These are phyloP conservation scores for Lagodon rhomboides DNA, from an alignment of 2,797 vertebrate species.

Conservation along the genomic window DNA sequence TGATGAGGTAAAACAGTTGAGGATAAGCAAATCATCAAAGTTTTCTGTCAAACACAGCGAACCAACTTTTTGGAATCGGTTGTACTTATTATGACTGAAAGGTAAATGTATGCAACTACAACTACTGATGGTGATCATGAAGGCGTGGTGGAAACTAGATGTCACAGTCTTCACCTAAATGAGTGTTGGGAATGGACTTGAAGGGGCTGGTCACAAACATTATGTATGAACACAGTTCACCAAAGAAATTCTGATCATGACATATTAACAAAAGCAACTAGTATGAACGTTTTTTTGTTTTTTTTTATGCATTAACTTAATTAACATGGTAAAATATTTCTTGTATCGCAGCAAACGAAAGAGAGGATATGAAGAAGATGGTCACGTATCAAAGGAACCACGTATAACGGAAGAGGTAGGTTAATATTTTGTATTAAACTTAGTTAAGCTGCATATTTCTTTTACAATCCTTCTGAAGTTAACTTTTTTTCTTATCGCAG, in stretches of 20 bases:
- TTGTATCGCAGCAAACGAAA: conserved; percentile 90
- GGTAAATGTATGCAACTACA: conserved; percentile 39
- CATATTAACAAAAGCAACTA: neutral
- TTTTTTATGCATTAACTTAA: neutral
- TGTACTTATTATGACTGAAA: neutral
- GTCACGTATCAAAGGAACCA: conserved; percentile 88
- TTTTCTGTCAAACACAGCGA: no score
- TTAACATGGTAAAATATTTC: neutral
- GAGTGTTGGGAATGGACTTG: conserved; percentile 41
- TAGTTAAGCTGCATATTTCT: neutral
- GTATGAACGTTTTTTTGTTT: neutral
- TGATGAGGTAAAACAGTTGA: no score
- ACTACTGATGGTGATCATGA: conserved; percentile 55
- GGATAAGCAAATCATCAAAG: no score
- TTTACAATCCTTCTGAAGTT: neutral
- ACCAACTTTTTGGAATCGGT: no score
- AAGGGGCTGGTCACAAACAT: conserved; percentile 25
- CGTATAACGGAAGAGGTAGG: conserved; percentile 76
- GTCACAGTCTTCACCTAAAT: conserved; percentile 28
- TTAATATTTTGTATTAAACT: neutral
- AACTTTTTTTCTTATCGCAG: conserved; percentile 73
- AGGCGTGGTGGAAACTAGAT: conserved; percentile 41
- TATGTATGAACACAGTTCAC: conserved; percentile 46
- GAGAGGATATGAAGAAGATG: conserved; percentile 94
- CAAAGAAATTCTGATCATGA: conserved; percentile 13